Conservation (phyloP, 2,888 invertebrate species). For the Drosophila limbata region DNA sequence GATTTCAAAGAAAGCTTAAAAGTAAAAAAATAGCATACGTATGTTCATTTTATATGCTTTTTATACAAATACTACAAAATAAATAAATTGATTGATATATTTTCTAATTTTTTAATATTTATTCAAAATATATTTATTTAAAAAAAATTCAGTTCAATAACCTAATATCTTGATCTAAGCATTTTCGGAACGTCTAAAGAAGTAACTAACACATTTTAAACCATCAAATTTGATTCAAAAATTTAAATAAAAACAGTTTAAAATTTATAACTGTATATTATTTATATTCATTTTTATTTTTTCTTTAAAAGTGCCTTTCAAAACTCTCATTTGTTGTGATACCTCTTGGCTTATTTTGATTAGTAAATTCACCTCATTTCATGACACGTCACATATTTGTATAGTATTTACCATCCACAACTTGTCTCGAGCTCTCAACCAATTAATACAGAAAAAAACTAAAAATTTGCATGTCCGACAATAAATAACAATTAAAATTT, state of each 20-base stretch:
- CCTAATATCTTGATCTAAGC: no score
- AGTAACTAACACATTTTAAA: no score
- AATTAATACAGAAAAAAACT: slow-evolving; percentile 44
- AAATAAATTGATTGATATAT: no score
- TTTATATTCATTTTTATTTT: background rate
- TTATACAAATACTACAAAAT: no score
- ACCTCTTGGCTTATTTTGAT: background rate
- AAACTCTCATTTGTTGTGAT: background rate
- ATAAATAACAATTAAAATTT: slow-evolving; percentile 72
- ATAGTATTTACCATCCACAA: background rate
- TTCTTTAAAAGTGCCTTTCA: background rate
- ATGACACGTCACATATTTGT: background rate
- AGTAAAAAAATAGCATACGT: no score
- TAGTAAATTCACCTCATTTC: background rate
- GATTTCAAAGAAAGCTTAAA: no score
- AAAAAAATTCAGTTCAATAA: no score
- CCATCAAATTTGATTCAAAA: background rate
- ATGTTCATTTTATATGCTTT: no score
- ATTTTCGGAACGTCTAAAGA: no score
- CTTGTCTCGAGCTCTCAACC: slow-evolving; percentile 21
- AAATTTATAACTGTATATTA: background rate
- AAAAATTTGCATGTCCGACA: slow-evolving; percentile 38
- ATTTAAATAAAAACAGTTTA: background rate
- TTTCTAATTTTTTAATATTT: no score
- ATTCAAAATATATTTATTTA: no score